Evolutionary conservation across 2,113 vertebrate genomes (phyloP), one percentile per base, ranked within the genome.

Genomic region (Chlorodrepanis virens): DNA sequence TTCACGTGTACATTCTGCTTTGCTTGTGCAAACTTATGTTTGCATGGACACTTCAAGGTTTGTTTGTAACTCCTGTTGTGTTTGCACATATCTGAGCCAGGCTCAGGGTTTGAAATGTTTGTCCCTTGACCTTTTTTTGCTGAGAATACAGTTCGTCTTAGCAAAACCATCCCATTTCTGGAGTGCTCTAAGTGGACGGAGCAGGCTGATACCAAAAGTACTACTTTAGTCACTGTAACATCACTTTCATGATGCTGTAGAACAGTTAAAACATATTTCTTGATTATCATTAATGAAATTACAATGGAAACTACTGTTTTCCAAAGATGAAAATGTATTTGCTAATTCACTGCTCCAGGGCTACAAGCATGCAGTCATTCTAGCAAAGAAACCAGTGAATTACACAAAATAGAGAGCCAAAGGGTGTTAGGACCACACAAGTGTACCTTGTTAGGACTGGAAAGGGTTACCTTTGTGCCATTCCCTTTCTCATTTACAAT

Each of bases 401-500:
- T 91, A 65, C 50, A 72, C 78, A 60, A 95, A 89, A 83, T 74
- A 95, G 79, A 93, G 82, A 91, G 63, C 83, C 69, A 78, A 95
- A 93, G 65, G 10, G 39, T 77, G 76, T 90, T 77, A 90, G 76
- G 94, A 92, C 92, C 96, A 93, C 94, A 96, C 93, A 96, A 90
- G 92, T 13, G 65, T 77, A 96, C 86, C 93, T 90, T 96, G 90
- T 91, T 94, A 92, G 94, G 89, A 54, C 90, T 57, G 78, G 67
- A 96, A 93, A 11, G 28, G 83, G 90, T 96, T 96, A 97, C 69
- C 88, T 94, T 87, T 94, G 84, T 93, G 79, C 69, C 76, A 61
- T 93, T 91, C 72, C 78, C 92, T 78, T 69, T 96, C 96, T 91
- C 89, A 96, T 95, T 92, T 94, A 57, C 84, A 80, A 80, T 88